A percentile compares a stretch with the other conserved stretches of the same genome.
Conservation (phyloP, 1,140 invertebrate genomes). For the Procambarus clarkii region DNA sequence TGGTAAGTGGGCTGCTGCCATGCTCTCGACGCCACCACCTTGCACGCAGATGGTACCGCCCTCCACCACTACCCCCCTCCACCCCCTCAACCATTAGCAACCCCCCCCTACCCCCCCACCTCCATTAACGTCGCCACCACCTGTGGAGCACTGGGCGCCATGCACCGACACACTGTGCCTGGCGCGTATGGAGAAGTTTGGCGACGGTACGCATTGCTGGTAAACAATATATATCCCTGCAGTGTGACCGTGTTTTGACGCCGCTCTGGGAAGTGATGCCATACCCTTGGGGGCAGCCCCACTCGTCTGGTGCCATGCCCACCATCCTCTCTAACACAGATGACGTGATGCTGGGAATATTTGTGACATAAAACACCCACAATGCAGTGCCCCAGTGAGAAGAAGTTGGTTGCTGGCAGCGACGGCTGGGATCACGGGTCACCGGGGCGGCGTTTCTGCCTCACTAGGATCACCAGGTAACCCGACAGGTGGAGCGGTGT, state of each 20-base stretch:
- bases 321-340: no score
- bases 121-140: background rate
- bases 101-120: no score
- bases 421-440: background rate
- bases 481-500: background rate
- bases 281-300: no score
- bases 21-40: background rate
- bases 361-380: background rate
- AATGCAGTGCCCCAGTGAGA: background rate
- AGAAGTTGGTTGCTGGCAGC: background rate
- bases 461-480: background rate
- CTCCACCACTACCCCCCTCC: background rate
- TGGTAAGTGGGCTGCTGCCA: background rate
- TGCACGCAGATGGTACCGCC: background rate
- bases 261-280: no score
- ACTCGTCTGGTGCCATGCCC: no score
- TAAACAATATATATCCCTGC: no score
- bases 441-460: background rate
- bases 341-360: no score
- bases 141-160: background rate
- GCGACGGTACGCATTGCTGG: no score
- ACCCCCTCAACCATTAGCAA: no score
- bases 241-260: no score
- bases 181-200: no score
- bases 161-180: no score